A percentile compares a stretch with the other conserved stretches of the same genome.
These are phyloP conservation scores for Protosalanx chinensis DNA, from an alignment of 2,797 vertebrate genomes.

Conservation along the genomic window DNA sequence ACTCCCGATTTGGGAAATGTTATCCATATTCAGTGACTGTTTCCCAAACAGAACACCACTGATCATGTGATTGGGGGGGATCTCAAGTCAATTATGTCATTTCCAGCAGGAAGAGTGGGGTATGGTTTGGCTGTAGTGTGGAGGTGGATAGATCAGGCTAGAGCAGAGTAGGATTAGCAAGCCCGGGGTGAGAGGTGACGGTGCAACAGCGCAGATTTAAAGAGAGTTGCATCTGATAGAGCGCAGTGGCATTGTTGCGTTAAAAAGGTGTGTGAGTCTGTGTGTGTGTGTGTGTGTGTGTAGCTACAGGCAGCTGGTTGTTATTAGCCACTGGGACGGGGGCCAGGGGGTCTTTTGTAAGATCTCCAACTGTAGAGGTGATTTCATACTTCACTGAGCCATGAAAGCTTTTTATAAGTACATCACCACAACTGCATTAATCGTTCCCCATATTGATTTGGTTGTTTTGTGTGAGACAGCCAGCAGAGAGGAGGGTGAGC, in stretches of 20 bases:
- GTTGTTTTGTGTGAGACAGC: conserved; percentile 54
- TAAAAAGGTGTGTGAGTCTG: background rate
- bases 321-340: conserved; percentile 31
- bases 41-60: too few relatives aligned
- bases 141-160: conserved; percentile 5
- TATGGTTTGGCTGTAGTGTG: background rate
- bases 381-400: conserved; percentile 79
- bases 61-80: too few relatives aligned
- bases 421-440: conserved; percentile 67
- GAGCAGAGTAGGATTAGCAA: conserved; percentile 20
- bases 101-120: conserved; percentile 7
- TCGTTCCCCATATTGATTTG: conserved; percentile 70
- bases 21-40: too few relatives aligned
- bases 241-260: too few relatives aligned
- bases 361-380: conserved; percentile 55
- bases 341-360: conserved; percentile 40
- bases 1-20: too few relatives aligned
- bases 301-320: conserved; percentile 7
- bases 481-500: conserved; percentile 25
- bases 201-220: conserved; percentile 16
- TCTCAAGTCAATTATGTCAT: too few relatives aligned
- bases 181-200: conserved; percentile 1
- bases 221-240: too few relatives aligned
- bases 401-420: conserved; percentile 75
- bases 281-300: background rate